phyloP scores from a whole-genome alignment of 2,113 vertebrate genomes.

The Rhinoptilus africanus region DNA sequence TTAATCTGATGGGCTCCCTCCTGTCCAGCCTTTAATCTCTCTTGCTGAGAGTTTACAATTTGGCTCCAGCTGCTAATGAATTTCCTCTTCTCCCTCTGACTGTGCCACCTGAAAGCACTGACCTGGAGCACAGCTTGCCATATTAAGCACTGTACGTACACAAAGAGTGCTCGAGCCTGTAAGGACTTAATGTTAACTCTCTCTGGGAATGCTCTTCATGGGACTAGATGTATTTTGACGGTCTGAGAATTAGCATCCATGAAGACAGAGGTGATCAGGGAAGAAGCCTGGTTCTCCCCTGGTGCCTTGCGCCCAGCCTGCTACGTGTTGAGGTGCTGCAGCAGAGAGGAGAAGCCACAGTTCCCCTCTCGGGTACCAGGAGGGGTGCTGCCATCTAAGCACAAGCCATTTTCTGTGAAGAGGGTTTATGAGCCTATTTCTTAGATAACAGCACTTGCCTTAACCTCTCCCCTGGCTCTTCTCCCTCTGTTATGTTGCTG shows the following conservation, averaged over 20 bases:
- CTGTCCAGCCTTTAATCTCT: neutral
- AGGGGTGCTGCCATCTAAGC: neutral
- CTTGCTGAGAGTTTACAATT: neutral
- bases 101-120: neutral
- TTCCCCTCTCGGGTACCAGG: neutral
- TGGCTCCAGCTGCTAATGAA: accelerated
- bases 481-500: conserved; percentile 27
- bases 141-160: neutral
- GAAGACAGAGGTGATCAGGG: neutral
- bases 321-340: neutral
- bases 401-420: neutral
- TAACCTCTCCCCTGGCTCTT: conserved; percentile 57
- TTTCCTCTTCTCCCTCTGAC: neutral
- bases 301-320: neutral
- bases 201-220: neutral
- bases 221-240: accelerated
- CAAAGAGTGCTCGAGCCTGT: neutral
- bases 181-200: too few relatives aligned
- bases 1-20: neutral
- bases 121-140: neutral
- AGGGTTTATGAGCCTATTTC: conserved; percentile 24
- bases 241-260: neutral
- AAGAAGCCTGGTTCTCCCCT: neutral
- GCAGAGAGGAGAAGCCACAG: neutral
- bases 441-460: conserved; percentile 27